Evolutionary conservation across 2,888 invertebrate genomes (phyloP).

Genomic region (Melanargia galathea): DNA sequence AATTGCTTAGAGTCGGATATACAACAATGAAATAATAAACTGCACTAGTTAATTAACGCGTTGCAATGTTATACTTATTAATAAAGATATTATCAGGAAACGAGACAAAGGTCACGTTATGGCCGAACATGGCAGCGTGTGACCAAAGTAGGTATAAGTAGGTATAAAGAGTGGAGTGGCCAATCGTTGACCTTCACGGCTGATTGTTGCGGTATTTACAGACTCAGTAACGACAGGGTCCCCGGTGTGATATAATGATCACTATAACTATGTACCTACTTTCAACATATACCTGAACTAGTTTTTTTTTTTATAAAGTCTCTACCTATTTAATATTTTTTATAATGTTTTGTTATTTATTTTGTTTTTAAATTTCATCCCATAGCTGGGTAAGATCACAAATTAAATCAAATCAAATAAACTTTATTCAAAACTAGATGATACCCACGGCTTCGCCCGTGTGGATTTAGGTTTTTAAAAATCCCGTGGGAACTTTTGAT

Average conservation of each 20-base stretch:
- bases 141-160: conserved; percentile 42
- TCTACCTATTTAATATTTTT: too few species aligned
- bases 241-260: conserved; percentile 8
- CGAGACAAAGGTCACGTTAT: conserved; percentile 49
- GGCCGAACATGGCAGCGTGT: conserved; percentile 22
- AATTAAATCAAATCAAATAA: too few species aligned
- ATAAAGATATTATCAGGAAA: conserved; percentile 29
- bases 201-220: conserved; percentile 9
- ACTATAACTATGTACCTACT: not conserved
- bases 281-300: not conserved
- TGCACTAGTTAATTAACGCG: conserved; percentile 4
- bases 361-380: too few species aligned
- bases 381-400: too few species aligned
- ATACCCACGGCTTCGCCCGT: too few species aligned
- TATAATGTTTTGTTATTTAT: too few species aligned
- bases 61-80: conserved; percentile 4
- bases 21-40: not conserved
- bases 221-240: conserved; percentile 3
- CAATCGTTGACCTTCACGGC: conserved; percentile 63
- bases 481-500: too few species aligned
- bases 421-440: too few species aligned
- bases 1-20: too few species aligned
- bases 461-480: too few species aligned
- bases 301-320: too few species aligned
- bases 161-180: conserved; percentile 44